Base-by-base conservation (phyloP, 2,113 vertebrate species). In the Catharus fuscescens region DNA sequence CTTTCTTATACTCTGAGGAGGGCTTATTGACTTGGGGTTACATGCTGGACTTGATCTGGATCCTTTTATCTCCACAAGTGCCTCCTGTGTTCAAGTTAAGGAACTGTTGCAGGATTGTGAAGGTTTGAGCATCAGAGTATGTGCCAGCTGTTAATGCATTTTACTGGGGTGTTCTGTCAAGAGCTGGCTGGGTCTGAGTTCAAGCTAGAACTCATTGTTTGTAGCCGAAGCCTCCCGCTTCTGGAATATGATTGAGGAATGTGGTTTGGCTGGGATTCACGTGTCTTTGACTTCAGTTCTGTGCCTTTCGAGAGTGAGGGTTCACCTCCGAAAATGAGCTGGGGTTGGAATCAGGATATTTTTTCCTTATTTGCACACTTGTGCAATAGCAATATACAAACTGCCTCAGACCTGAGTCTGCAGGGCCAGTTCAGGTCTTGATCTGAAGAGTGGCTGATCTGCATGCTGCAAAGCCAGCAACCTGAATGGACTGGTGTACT, bases 401-500 rank as follows among this genome's bases (percentile, higher is more conserved):
- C 6, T 80, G 14, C 8, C 21, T 48, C 64, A 45, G 45, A 61
- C n/a, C 45, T 0, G 8, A 69, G n/a, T 44, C 54, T 31, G 47
- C 47, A 17, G 34, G 70, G 44, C 60, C 54, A 34, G 36, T 71
- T 85, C 25, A 52, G 8, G 23, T 48, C 38, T 78, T 14, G 14
- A 34, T 57, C 47, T 62, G 47, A 54, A 71, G 34, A 3, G 0
- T 6, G 16, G 31, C 24, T 64, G 31, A 53, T 28, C 11, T 1
- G 0, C 56, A 32, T 28, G 25, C 69, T 62, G 59, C 34, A 56
- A 88, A 92, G 16, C 12, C 54, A 69, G n/a, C 45, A 65, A 14
- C 44, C 28, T 28, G 9, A 53, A 26, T 29, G 14, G 66, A 12
- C 20, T 31, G 53, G 10, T 16, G 72, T 60, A n/a, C 0, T 0